A percentile compares a stretch with the other conserved stretches of the same genome.
phyloP scores from a whole-genome alignment of 1,140 invertebrate genomes.

The Leucophenga varia region DNA sequence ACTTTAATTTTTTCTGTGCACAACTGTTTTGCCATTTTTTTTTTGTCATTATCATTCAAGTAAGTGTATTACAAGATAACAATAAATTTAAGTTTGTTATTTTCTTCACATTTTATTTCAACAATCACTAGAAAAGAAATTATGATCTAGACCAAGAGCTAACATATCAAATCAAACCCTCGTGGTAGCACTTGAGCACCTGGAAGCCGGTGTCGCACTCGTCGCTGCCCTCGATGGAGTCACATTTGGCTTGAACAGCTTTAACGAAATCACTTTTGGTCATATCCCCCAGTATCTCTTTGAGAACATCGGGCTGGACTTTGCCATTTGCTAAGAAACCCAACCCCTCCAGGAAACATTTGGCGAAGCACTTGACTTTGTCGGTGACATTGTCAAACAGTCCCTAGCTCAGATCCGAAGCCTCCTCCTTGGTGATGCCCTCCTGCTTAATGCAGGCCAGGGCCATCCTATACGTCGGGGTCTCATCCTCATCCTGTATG shows the following conservation, averaged over 20 bases:
- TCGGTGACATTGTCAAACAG: background rate
- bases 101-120: too few relatives aligned
- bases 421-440: too few relatives aligned
- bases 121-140: too few relatives aligned
- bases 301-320: background rate
- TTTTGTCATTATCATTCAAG: too few relatives aligned
- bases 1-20: too few relatives aligned
- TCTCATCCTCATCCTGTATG: background rate
- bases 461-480: background rate
- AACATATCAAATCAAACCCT: too few relatives aligned
- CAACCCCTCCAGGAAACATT: background rate
- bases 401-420: too few relatives aligned
- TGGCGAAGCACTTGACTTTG: background rate
- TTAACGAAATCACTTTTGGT: background rate
- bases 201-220: constrained; percentile 7
- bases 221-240: background rate
- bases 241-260: background rate
- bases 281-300: background rate
- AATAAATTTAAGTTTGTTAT: too few relatives aligned
- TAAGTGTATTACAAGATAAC: too few relatives aligned
- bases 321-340: background rate
- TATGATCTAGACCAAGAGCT: too few relatives aligned
- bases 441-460: too few relatives aligned
- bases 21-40: too few relatives aligned
- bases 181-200: constrained; percentile 1